Conservation (phyloP, 2,888 invertebrate species). For the Chalcosyrphus nemorum region DNA sequence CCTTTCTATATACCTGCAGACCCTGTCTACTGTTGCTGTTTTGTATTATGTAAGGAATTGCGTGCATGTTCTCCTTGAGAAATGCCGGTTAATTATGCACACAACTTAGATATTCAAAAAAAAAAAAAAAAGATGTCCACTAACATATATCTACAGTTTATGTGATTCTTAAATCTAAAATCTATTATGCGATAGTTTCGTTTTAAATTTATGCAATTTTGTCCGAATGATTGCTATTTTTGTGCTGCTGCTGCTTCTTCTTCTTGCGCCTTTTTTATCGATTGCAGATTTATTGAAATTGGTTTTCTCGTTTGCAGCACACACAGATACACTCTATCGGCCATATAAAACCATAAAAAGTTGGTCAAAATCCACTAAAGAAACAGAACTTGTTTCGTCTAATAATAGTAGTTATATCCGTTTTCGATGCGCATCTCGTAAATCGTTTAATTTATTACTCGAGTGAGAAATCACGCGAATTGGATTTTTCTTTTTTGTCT, state of each 20-base stretch:
- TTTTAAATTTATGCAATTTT: slow-evolving; percentile 52
- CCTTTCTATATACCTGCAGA: background rate
- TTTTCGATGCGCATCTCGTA: slow-evolving; percentile 70
- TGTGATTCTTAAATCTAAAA: slow-evolving; percentile 44
- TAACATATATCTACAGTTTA: slow-evolving; percentile 35
- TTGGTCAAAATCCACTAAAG: slow-evolving; percentile 46
- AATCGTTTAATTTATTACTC: slow-evolving; percentile 68
- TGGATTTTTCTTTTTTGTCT: background rate
- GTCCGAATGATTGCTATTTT: slow-evolving; percentile 18
- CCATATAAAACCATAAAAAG: slow-evolving; percentile 9
- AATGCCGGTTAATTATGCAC: slow-evolving; percentile 45
- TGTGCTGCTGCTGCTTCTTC: background rate
- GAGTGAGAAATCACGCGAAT: slow-evolving; percentile 57
- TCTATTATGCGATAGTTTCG: slow-evolving; percentile 41
- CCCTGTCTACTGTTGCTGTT: background rate
- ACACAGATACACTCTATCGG: background rate
- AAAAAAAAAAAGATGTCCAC: slow-evolving; percentile 23
- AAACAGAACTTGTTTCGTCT: slow-evolving; percentile 65
- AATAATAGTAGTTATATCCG: slow-evolving; percentile 65
- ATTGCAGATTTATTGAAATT: slow-evolving; percentile 72
- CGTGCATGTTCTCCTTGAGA: slow-evolving; percentile 61
- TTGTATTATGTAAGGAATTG: slow-evolving; percentile 39
- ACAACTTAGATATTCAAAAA: slow-evolving; percentile 41
- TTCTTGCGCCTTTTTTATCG: slow-evolving; percentile 52
- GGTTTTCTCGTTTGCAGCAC: slow-evolving; percentile 58